phyloP scores from a whole-genome alignment of 2,888 invertebrate species.

The Phyto melanocephala region DNA sequence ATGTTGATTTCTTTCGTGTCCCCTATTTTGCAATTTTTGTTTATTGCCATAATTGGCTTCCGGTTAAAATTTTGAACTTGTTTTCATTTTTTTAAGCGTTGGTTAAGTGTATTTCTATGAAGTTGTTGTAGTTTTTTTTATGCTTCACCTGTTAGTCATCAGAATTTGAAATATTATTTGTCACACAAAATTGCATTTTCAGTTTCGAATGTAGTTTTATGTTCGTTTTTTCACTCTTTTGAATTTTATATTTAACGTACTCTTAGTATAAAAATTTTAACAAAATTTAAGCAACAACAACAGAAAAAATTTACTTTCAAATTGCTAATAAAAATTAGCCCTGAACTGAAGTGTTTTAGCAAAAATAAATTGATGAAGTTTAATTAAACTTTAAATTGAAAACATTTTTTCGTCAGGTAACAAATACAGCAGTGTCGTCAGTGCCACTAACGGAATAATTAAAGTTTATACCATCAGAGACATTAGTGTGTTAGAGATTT shows the following conservation, averaged over 20 bases:
- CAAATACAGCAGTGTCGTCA: neutral
- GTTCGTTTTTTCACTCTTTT: neutral
- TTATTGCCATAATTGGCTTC: conserved; percentile 30
- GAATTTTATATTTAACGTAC: conserved; percentile 1
- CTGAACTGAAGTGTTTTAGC: neutral
- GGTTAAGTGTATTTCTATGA: neutral
- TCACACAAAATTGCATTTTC: conserved; percentile 46
- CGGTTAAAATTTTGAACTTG: conserved; percentile 14
- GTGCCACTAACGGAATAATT: neutral
- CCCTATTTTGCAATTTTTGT: neutral
- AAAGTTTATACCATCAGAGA: neutral
- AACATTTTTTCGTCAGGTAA: conserved; percentile 27
- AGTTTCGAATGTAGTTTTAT: conserved; percentile 10
- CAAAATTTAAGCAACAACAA: neutral
- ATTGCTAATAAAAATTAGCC: conserved; percentile 6
- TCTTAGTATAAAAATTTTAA: conserved; percentile 16
- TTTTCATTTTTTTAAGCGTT: neutral
- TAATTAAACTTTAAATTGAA: conserved; percentile 44
- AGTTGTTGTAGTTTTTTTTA: conserved; percentile 2
- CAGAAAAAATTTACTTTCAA: neutral
- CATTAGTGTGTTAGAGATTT: neutral
- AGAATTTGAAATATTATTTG: conserved; percentile 39
- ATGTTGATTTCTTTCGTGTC: too few relatives aligned
- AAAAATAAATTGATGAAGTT: conserved; percentile 38
- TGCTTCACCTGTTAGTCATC: conserved; percentile 39